A percentile compares a stretch with the other conserved stretches of the same genome.
These are phyloP conservation scores for Pristionchus exspectatus DNA, from an alignment of 2,888 invertebrate species.

Conservation along the genomic window DNA sequence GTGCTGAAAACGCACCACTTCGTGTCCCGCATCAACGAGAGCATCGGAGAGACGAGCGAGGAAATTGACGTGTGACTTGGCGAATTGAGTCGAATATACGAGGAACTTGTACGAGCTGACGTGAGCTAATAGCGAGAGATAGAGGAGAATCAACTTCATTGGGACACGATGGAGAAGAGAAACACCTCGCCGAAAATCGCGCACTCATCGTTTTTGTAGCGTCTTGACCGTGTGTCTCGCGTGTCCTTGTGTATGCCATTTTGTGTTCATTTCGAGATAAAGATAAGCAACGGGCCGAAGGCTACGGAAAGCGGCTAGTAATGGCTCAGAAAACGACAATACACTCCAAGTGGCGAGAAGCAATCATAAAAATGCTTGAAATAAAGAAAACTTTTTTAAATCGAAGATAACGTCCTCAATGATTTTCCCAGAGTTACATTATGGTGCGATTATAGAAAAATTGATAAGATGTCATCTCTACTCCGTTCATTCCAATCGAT, in stretches of 20 bases:
- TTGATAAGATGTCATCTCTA: neutral
- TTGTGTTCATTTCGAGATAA: neutral
- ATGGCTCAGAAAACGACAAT: neutral
- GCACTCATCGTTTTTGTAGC: neutral
- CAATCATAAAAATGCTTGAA: too few species aligned
- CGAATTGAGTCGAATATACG: neutral
- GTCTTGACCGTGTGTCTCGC: neutral
- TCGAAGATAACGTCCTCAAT: too few species aligned
- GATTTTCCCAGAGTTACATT: too few species aligned
- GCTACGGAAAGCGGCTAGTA: neutral
- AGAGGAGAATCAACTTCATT: neutral
- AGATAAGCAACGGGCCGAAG: neutral
- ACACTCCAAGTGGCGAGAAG: neutral
- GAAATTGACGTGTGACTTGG: conserved; percentile 3
- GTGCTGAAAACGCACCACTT: neutral
- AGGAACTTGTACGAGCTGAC: neutral
- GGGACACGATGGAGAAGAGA: neutral
- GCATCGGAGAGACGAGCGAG: conserved; percentile 4
- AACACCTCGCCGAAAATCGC: neutral
- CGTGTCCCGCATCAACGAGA: conserved; percentile 18
- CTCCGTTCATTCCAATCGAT: neutral
- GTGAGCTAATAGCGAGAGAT: neutral
- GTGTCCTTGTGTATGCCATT: neutral
- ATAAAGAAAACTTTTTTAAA: too few species aligned
- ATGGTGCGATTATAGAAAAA: too few species aligned